Evolutionary conservation across 2,113 vertebrate genomes (phyloP).

Genomic region (Saguinus imperator): DNA sequence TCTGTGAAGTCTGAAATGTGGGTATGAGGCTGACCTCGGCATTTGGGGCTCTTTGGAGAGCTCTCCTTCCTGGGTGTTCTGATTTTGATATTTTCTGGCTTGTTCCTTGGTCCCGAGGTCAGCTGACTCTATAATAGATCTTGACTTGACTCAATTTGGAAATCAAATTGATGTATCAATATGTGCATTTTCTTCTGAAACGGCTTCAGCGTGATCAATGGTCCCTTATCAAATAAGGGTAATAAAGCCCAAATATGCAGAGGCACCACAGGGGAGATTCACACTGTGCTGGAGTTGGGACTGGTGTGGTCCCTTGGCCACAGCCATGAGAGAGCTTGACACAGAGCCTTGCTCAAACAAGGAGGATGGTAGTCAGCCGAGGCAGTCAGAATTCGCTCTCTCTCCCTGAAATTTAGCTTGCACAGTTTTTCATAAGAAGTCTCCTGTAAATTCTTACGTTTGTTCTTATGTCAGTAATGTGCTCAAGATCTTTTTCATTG

Average conservation of each 20-base stretch:
- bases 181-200: not conserved
- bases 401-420: not conserved
- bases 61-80: not conserved
- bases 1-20: not conserved
- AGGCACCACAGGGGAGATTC: fast-evolving
- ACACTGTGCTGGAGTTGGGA: not conserved
- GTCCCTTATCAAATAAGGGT: not conserved
- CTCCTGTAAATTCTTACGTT: not conserved
- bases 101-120: not conserved
- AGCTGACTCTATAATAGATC: fast-evolving
- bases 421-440: not conserved
- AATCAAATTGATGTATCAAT: not conserved
- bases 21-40: fast-evolving
- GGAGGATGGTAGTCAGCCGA: not conserved
- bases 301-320: not conserved
- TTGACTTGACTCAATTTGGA: not conserved
- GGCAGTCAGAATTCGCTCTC: fast-evolving
- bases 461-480: not conserved
- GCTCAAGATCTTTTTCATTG: not conserved
- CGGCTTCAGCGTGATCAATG: not conserved
- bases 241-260: fast-evolving
- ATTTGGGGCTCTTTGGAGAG: not conserved
- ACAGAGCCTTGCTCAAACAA: not conserved
- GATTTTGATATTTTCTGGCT: not conserved
- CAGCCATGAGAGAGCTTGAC: too few relatives aligned